Conservation (phyloP, 2,113 vertebrate species). For the Corvus moneduloides region DNA sequence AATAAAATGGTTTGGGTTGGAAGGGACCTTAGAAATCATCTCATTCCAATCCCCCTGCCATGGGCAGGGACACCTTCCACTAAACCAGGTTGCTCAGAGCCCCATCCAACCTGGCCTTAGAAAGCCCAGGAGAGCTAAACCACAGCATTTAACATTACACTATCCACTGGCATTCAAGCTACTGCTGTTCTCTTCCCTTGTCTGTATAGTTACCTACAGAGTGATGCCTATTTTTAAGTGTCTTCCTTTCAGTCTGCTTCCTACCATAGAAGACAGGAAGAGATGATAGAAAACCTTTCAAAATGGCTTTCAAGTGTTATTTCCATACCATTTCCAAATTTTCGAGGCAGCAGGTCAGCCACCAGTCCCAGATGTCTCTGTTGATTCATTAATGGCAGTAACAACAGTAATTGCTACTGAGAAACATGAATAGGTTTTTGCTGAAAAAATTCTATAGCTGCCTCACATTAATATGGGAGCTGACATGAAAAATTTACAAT, state of each 20-base stretch:
- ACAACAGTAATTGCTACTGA: slow-evolving; percentile 18
- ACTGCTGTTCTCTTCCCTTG: not conserved
- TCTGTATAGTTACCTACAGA: not conserved
- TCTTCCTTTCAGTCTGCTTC: not conserved
- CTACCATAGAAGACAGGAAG: not conserved
- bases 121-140: not conserved
- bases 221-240: not conserved
- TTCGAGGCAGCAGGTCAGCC: slow-evolving; percentile 1
- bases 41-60: not conserved
- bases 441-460: slow-evolving; percentile 5
- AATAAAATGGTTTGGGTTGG: not conserved
- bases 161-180: not conserved
- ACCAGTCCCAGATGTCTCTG: not conserved
- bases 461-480: not conserved
- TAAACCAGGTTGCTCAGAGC: not conserved
- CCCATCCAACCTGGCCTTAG: not conserved
- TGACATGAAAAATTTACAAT: not conserved
- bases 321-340: not conserved
- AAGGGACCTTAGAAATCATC: not conserved
- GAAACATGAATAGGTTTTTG: slow-evolving; percentile 7
- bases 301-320: slow-evolving; percentile 27
- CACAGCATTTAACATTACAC: not conserved
- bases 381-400: not conserved
- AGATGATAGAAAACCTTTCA: not conserved
- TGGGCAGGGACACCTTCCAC: not conserved